These are phyloP conservation scores for Drosophila prolongata DNA, from an alignment of 2,888 invertebrate species.

Conservation along the genomic window DNA sequence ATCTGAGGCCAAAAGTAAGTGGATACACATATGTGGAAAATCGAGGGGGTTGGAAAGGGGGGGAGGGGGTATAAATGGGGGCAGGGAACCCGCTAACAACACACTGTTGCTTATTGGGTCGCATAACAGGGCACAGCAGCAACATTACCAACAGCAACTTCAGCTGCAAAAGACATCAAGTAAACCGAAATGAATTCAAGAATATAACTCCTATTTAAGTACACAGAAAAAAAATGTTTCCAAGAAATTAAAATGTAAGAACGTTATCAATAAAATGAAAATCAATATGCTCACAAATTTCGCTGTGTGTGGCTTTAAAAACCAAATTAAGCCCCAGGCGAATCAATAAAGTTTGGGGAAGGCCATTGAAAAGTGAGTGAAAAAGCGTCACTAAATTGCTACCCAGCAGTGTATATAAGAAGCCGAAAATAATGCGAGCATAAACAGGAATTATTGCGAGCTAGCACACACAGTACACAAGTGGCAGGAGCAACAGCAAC, in stretches of 20 bases:
- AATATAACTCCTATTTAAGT: constrained; percentile 12
- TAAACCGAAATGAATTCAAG: constrained; percentile 22
- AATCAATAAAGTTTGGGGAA: neutral
- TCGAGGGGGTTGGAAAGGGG: neutral
- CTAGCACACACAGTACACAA: constrained; percentile 49
- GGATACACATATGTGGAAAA: constrained; percentile 10
- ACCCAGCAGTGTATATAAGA: constrained; percentile 23
- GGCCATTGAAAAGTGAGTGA: neutral
- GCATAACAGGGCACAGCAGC: constrained; percentile 12
- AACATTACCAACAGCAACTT: constrained; percentile 3
- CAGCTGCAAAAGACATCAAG: constrained; percentile 6
- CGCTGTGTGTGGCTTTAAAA: neutral
- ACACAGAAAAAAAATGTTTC: neutral
- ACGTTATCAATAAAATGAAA: no score
- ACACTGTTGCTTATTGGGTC: constrained; percentile 42
- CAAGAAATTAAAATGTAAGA: neutral
- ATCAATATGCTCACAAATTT: no score
- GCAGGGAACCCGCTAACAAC: constrained; percentile 1
- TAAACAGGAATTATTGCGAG: constrained; percentile 75
- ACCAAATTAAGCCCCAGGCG: neutral
- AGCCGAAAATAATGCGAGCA: constrained; percentile 72
- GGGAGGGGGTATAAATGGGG: neutral
- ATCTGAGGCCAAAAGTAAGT: constrained; percentile 23
- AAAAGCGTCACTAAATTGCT: neutral
- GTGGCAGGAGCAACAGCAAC: constrained; percentile 14